Conservation (phyloP, 2,888 invertebrate genomes). For the Tetragonula carbonaria region DNA sequence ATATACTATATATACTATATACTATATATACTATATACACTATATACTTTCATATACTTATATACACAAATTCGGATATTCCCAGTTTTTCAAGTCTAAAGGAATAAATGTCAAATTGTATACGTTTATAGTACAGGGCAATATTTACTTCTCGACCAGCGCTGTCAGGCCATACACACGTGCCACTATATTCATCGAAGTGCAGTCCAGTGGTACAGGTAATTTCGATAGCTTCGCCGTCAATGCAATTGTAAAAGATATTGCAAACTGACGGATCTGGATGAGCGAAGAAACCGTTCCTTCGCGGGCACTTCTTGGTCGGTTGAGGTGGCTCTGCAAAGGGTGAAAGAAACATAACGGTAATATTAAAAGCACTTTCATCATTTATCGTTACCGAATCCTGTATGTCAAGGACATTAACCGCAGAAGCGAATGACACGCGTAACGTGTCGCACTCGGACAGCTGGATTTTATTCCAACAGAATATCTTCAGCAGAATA, state of each 20-base stretch:
- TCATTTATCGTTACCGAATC: slow-evolving; percentile 42
- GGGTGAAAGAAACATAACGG: slow-evolving; percentile 16
- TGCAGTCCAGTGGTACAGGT: slow-evolving; percentile 95
- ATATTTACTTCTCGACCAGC: slow-evolving; percentile 91
- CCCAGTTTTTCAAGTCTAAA: not conserved
- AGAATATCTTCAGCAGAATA: not conserved
- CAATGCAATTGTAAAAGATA: slow-evolving; percentile 95
- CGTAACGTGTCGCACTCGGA: slow-evolving; percentile 11
- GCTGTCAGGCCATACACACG: slow-evolving; percentile 95
- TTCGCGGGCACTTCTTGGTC: slow-evolving; percentile 90
- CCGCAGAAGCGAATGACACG: slow-evolving; percentile 55
- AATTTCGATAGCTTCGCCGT: slow-evolving; percentile 91
- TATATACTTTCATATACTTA: not conserved
- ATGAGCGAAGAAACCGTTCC: slow-evolving; percentile 96
- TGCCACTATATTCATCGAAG: slow-evolving; percentile 95
- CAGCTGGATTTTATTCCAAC: slow-evolving; percentile 15
- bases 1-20: not conserved
- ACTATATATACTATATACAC: not conserved
- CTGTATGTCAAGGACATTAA: slow-evolving; percentile 58
- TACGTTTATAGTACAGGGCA: not conserved
- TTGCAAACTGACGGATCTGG: slow-evolving; percentile 93
- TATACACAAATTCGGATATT: not conserved
- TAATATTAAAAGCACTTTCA: slow-evolving; percentile 36
- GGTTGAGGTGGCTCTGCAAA: slow-evolving; percentile 90
- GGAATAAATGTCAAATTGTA: not conserved